Conservation (phyloP, 2,113 vertebrate species). For the Calcarius ornatus region DNA sequence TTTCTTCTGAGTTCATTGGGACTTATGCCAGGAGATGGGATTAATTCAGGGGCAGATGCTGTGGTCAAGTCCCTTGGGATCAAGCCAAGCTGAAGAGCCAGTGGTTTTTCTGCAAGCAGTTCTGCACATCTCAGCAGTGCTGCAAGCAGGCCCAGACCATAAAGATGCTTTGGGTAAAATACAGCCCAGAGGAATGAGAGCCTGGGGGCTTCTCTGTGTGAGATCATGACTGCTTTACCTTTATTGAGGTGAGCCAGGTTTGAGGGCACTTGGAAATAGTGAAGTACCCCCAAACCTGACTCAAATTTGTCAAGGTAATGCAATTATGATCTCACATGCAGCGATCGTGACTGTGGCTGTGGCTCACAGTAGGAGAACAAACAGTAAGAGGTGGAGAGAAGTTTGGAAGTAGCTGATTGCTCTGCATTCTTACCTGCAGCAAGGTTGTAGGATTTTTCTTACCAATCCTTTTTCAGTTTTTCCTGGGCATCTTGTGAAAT, state of each 20-base stretch:
- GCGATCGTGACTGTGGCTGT: neutral
- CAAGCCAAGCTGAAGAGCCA: neutral
- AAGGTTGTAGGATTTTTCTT: neutral
- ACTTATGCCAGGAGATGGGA: neutral
- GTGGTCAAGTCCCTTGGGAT: neutral
- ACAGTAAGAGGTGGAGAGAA: neutral
- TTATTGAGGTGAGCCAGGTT: neutral
- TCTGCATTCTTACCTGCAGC: neutral
- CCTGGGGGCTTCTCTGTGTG: neutral
- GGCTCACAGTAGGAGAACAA: neutral
- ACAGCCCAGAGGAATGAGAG: neutral
- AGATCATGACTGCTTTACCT: neutral
- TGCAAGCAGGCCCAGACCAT: neutral
- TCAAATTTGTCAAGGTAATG: no score
- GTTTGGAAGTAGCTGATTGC: neutral
- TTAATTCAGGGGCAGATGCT: neutral
- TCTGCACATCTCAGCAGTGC: neutral
- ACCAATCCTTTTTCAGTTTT: neutral
- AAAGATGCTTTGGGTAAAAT: neutral
- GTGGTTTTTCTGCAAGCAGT: neutral
- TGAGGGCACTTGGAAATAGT: neutral
- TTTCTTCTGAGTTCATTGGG: neutral
- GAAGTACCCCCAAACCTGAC: neutral
- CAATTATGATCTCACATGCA: neutral
- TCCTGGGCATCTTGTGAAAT: neutral